phyloP scores from a whole-genome alignment of 2,888 invertebrate genomes.

The Arge pagana region DNA sequence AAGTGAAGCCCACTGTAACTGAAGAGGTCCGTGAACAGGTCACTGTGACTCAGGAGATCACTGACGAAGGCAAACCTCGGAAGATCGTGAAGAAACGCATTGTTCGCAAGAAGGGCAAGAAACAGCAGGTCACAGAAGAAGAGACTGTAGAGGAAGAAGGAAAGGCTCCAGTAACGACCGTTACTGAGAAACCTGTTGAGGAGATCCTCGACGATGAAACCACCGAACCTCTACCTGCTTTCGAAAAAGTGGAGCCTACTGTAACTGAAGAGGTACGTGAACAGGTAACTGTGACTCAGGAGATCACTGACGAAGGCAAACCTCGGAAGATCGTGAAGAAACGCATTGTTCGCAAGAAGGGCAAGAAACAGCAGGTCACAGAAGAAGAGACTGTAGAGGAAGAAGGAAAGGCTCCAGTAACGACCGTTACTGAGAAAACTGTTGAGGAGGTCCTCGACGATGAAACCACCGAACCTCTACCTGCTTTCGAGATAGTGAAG shows the following conservation, averaged over 20 bases:
- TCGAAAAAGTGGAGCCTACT: too few species aligned
- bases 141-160: conserved; percentile 53
- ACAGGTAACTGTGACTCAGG: too few species aligned
- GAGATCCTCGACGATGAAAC: conserved; percentile 38
- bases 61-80: conserved; percentile 47
- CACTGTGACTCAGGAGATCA: conserved; percentile 43
- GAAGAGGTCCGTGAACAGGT: conserved; percentile 41
- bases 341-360: conserved; percentile 21
- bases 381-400: conserved; percentile 50
- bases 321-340: conserved; percentile 30
- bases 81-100: conserved; percentile 44
- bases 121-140: conserved; percentile 58
- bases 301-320: too few species aligned
- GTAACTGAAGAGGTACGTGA: conserved; percentile 18
- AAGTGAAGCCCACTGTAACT: conserved; percentile 15
- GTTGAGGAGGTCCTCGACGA: conserved; percentile 33
- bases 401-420: conserved; percentile 48
- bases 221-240: too few species aligned
- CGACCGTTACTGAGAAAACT: conserved; percentile 37
- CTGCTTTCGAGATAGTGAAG: conserved; percentile 26
- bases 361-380: conserved; percentile 42
- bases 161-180: conserved; percentile 57
- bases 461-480: not conserved
- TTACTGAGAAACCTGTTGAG: conserved; percentile 55
- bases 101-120: conserved; percentile 55